Evolutionary conservation across 2,113 vertebrate species (phyloP).

Genomic region (Antechinus flavipes): DNA sequence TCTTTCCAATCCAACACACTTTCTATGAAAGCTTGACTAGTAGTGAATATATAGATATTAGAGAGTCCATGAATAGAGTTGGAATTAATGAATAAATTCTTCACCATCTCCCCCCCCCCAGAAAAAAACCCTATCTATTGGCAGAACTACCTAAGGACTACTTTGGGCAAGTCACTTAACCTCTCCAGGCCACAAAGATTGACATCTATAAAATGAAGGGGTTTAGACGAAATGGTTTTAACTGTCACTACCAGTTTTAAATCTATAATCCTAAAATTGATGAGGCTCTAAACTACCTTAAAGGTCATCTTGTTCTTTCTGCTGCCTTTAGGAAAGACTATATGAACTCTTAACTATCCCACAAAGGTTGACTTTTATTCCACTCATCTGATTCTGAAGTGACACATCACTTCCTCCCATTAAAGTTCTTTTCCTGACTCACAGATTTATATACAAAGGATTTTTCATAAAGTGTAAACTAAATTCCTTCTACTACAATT

Average conservation of each 20-base stretch:
- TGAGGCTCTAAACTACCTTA: not conserved
- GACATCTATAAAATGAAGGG: not conserved
- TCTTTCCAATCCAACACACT: not conserved
- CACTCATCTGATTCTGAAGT: not conserved
- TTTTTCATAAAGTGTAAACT: conserved; percentile 10
- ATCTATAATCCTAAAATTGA: not conserved
- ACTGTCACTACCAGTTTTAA: not conserved
- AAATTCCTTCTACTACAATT: not conserved
- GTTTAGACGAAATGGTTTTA: not conserved
- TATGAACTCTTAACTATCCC: not conserved
- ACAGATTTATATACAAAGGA: conserved; percentile 8
- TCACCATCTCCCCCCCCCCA: not conserved
- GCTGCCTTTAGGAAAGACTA: not conserved
- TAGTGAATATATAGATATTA: not conserved
- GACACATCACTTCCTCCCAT: not conserved
- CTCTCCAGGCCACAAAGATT: not conserved
- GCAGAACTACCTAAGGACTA: not conserved
- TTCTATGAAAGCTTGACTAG: not conserved
- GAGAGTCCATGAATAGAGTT: not conserved
- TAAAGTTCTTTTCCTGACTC: not conserved
- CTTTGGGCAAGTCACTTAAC: not conserved
- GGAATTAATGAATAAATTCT: not conserved
- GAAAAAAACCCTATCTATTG: not conserved
- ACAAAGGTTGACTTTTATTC: not conserved
- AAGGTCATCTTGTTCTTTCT: not conserved